These are phyloP conservation scores for Platysternon megacephalum DNA, from an alignment of 2,113 vertebrate species.

Conservation along the genomic window DNA sequence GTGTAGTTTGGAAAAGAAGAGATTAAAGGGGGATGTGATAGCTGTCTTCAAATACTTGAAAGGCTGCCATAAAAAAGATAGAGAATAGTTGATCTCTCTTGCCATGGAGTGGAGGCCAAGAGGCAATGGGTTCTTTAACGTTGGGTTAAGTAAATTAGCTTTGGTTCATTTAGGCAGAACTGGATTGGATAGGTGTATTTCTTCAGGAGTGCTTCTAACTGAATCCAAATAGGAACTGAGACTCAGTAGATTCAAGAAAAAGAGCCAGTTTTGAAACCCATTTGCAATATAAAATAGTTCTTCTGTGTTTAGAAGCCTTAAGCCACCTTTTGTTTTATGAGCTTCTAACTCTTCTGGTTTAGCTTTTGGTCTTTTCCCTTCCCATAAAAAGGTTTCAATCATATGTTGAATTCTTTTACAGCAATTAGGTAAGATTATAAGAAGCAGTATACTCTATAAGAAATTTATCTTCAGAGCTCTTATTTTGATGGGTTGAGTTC, in stretches of 20 bases:
- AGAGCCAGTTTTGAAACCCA: not conserved
- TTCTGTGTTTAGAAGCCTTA: not conserved
- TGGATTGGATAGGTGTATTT: not conserved
- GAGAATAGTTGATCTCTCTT: not conserved
- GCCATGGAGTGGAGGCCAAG: not conserved
- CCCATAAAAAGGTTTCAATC: constrained; percentile 22
- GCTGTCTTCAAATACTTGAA: not conserved
- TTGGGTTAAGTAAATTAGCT: not conserved
- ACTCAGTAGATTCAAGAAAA: not conserved
- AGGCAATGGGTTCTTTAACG: not conserved
- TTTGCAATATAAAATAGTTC: not conserved
- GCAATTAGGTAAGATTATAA: not conserved
- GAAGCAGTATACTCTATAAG: constrained; percentile 3
- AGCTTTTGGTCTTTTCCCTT: constrained; percentile 43
- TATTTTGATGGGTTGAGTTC: constrained; percentile 32
- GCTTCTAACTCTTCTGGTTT: not conserved
- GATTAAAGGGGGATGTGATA: not conserved
- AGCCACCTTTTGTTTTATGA: constrained; percentile 24
- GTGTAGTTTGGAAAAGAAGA: not conserved
- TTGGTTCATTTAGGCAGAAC: not conserved
- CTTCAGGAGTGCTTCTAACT: not conserved
- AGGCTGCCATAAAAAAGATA: not conserved
- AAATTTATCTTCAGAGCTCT: constrained; percentile 21
- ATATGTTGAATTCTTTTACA: constrained; percentile 13
- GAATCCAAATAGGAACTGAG: not conserved